A percentile compares a stretch with the other conserved stretches of the same genome.
These are phyloP conservation scores for Oppia nitens DNA, from an alignment of 1,140 invertebrate species.

Conservation along the genomic window DNA sequence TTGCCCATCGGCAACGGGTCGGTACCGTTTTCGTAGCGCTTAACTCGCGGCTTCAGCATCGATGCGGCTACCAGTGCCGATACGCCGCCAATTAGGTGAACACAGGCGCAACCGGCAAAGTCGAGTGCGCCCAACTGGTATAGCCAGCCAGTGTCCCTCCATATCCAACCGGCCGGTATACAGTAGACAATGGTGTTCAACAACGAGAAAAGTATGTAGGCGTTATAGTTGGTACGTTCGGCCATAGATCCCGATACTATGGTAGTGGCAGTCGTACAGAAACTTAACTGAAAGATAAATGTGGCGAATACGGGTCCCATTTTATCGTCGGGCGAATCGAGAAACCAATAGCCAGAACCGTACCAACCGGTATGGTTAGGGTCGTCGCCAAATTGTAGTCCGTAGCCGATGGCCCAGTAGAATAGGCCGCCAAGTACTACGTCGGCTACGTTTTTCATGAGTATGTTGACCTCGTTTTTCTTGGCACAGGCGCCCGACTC, in stretches of 20 bases:
- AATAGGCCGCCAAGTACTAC: constrained; percentile 77
- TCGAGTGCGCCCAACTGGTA: constrained; percentile 62
- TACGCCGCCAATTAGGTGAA: constrained; percentile 65
- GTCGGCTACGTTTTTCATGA: constrained; percentile 83
- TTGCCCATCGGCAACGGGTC: constrained; percentile 60
- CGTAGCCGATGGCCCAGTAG: constrained; percentile 86
- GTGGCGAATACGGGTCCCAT: constrained; percentile 26
- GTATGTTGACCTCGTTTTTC: constrained; percentile 90
- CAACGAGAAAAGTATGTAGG: constrained; percentile 75
- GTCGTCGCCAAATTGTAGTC: constrained; percentile 63
- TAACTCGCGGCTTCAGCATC: constrained; percentile 73
- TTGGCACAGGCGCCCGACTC: constrained; percentile 77
- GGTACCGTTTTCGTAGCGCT: constrained; percentile 58
- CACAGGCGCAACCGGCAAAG: constrained; percentile 75
- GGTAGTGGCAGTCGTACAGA: constrained; percentile 32
- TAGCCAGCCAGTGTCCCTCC: constrained; percentile 69
- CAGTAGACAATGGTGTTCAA: constrained; percentile 79
- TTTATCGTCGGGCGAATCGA: constrained; percentile 27
- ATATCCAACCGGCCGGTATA: constrained; percentile 80
- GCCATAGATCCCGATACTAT: constrained; percentile 34
- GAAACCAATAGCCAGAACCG: constrained; percentile 38
- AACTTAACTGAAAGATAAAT: constrained; percentile 30
- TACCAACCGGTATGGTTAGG: constrained; percentile 42
- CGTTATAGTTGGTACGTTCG: constrained; percentile 61
- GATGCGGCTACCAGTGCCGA: constrained; percentile 67